Base-by-base conservation (phyloP, 2,797 vertebrate species). In the Muscicapa striata region DNA sequence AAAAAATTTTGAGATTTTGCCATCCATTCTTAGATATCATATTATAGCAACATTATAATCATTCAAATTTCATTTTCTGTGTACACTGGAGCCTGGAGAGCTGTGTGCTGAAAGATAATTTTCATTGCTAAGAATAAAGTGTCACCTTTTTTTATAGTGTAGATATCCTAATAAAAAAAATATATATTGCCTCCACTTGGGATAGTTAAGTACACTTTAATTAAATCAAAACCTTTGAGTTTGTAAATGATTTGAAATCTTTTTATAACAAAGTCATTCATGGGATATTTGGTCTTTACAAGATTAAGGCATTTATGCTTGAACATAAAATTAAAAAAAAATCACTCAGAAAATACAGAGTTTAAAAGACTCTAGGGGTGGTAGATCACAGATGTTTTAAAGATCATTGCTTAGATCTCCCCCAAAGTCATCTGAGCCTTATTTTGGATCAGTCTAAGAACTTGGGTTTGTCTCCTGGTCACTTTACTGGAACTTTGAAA, bases 401-500 rank as follows among this genome's bases (percentile, higher is more conserved):
- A 67, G 22, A 30, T 57, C 38, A 8, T 36, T 62, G 10, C 14
- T 30, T 32, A 48, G n/a, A n/a, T 73, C 22, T 70, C 5, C 14
- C 27, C 10, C 8, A 55, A 15, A 86, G 18, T 45, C 19, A 19
- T 51, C 14, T 10, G 24, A 63, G 12, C 38, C 20, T 6, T 32
- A 14, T 17, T 92, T 36, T 38, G 15, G 13, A 77, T 52, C 52
- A 84, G 41, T 3, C 6, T 38, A 30, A 81, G 26, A 61, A 45
- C 8, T 21, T 46, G 3, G 1, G 0, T 73, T 69, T 79, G 1
- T 59, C 32, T 84, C 32, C 55, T 43, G 54, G 19, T 11, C 1
- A 2, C 11, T 70, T 74, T 17, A 12, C 10, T 52, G 34, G 17
- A 75, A n/a, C 20, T 80, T 55, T 43, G 32, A 43, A 83, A 70